Percentiles rank a stretch among this genome's conserved stretches.
Evolutionary conservation across 2,888 invertebrate species (phyloP).

Genomic region (Morinoia aosen): DNA sequence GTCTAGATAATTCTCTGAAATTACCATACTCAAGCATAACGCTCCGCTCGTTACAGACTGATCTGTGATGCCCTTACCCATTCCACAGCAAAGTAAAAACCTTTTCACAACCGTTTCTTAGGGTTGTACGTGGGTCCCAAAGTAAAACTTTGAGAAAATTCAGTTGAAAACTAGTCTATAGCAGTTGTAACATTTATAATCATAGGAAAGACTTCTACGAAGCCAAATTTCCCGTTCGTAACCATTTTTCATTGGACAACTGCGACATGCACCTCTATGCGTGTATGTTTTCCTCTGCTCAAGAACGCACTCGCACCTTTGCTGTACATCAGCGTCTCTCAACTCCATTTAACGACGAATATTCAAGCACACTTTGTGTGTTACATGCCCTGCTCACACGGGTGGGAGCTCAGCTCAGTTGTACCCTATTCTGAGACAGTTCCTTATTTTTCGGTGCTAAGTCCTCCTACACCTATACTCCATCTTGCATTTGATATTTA

Average conservation of each 20-base stretch:
- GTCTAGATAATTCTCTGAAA: not conserved
- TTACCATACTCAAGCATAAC: not conserved
- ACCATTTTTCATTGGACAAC: not conserved
- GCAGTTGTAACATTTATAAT: not conserved
- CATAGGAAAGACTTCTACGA: not conserved
- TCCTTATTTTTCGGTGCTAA: not conserved
- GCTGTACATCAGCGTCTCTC: not conserved
- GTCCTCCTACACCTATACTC: not conserved
- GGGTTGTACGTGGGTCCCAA: not conserved
- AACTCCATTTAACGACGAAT: not conserved
- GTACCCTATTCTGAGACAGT: not conserved
- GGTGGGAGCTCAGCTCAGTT: not conserved
- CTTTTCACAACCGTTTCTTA: not conserved
- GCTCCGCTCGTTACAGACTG: not conserved
- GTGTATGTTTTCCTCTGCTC: not conserved
- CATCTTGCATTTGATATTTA: conserved; percentile 4
- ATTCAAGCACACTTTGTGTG: not conserved
- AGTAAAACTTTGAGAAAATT: not conserved
- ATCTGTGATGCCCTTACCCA: not conserved
- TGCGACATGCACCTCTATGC: not conserved
- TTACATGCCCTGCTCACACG: not conserved
- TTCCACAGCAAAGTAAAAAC: not conserved
- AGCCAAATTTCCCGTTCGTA: not conserved
- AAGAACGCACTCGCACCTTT: not conserved
- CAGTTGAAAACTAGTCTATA: not conserved